Conservation (phyloP, 2,797 vertebrate genomes). For the Rhinatrema bivittatum region DNA sequence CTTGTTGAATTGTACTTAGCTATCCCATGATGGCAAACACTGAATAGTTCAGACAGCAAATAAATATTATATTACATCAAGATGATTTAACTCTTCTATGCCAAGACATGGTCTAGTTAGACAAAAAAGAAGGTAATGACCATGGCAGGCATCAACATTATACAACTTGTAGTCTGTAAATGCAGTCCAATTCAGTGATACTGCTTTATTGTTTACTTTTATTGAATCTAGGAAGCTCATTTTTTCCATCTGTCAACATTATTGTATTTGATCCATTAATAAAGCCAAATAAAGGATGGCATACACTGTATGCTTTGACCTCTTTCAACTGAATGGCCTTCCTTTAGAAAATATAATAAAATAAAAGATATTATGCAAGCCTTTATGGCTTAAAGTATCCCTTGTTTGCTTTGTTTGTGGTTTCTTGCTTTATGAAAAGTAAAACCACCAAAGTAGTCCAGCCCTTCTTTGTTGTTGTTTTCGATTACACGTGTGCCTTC, state of each 20-base stretch:
- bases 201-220: conserved; percentile 35
- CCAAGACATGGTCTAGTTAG: conserved; percentile 8
- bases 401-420: conserved; percentile 24
- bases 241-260: conserved; percentile 35
- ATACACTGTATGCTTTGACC: conserved; percentile 2
- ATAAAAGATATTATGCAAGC: conserved; percentile 6
- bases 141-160: too few relatives aligned
- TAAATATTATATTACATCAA: conserved; percentile 19
- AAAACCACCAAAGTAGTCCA: conserved; percentile 20
- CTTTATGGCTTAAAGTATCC: conserved; percentile 30
- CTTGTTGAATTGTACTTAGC: too few relatives aligned
- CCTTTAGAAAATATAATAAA: conserved; percentile 16
- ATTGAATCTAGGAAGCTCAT: conserved; percentile 33
- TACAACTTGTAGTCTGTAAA: too few relatives aligned
- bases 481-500: conserved; percentile 4
- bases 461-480: conserved; percentile 11
- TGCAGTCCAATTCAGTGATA: conserved; percentile 14
- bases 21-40: conserved; percentile 15
- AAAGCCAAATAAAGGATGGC: conserved; percentile 18
- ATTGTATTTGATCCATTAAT: conserved; percentile 24
- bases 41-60: conserved; percentile 33
- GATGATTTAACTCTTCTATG: conserved; percentile 26
- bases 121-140: too few relatives aligned
- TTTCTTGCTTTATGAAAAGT: conserved; percentile 25
- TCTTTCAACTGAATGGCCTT: conserved; percentile 25